Base-by-base conservation (phyloP, 2,113 vertebrate species). In the Microtus ochrogaster region DNA sequence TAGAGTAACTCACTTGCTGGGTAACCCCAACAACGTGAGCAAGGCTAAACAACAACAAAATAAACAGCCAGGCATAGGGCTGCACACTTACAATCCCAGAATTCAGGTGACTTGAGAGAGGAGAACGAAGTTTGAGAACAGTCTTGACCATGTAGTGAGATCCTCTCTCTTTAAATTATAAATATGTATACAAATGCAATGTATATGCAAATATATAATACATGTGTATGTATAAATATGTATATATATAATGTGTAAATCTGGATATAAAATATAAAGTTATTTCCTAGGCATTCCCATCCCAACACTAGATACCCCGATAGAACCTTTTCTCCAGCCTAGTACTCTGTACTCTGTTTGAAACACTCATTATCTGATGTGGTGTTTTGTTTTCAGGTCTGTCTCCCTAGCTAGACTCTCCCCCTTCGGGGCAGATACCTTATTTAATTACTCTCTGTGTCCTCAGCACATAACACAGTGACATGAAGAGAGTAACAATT, bases 361-460 rank as follows among this genome's bases (percentile, higher is more conserved):
- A 26, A 94, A 12, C 47, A 83, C 68, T 94, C 49, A 72, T 96
- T 93, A 84, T 89, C 55, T 81, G 26, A 4, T 70, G 9, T 78
- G 36, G 55, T 72, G n/a, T 86, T 95, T 86, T 92, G 68, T 95
- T 73, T 95, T 44, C 41, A n/a, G 95, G 36, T 95, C 65, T 94
- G 68, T 88, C 58, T 94, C n/a, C 41, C 41, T 41, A 94, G 52
- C n/a, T 66, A 76, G 55, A 66, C 44, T 92, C 26, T 94, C 33
- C 49, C 49, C 72, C 76, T 96, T 39, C 41, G 70, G 94, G 77
- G 66, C 16, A 91, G 36, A 78, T 66, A 92, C 2, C 1, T 90
- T 86, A 89, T 82, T 61, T 95, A 97, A 94, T 97, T 96, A 93
- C 92, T 96, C 61, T 94, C 89, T 85, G 36, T 89, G 90, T 88